These are phyloP conservation scores for Dendrocincla tyrannina DNA, from an alignment of 2,797 vertebrate genomes.

Conservation along the genomic window DNA sequence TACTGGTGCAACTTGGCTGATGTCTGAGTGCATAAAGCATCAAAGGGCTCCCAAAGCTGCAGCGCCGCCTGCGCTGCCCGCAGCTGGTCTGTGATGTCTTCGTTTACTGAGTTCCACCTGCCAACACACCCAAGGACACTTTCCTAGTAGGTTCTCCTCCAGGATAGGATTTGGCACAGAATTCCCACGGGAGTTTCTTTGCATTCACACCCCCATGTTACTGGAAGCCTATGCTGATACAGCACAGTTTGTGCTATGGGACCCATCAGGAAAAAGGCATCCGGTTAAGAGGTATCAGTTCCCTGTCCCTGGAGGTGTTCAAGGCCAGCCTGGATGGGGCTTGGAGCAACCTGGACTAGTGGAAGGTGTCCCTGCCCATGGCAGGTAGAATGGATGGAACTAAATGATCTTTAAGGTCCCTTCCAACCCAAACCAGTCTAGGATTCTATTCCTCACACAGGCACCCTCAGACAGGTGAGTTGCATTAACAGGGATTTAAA, in stretches of 20 bases:
- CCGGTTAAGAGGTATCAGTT: background rate
- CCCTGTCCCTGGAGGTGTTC: background rate
- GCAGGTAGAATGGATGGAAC: background rate
- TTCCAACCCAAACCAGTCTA: background rate
- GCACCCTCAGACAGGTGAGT: background rate
- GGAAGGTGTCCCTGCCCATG: background rate
- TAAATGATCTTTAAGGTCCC: background rate
- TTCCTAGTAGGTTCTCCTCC: background rate
- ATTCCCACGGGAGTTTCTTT: background rate
- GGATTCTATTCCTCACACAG: background rate
- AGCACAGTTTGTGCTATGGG: background rate
- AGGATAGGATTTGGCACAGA: background rate
- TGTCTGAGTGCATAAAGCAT: conserved; percentile 31
- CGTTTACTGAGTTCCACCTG: conserved; percentile 82
- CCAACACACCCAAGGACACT: background rate
- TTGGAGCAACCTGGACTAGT: background rate
- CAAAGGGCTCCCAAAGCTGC: conserved; percentile 78
- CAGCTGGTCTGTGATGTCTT: conserved; percentile 71
- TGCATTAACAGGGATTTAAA: background rate
- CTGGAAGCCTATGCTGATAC: background rate
- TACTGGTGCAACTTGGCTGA: conserved; percentile 53
- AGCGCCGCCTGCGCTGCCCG: conserved; percentile 63
- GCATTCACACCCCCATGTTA: background rate
- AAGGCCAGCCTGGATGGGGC: background rate
- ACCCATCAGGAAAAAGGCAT: background rate